Conservation (phyloP, 2,888 invertebrate species). For the Dione juno region DNA sequence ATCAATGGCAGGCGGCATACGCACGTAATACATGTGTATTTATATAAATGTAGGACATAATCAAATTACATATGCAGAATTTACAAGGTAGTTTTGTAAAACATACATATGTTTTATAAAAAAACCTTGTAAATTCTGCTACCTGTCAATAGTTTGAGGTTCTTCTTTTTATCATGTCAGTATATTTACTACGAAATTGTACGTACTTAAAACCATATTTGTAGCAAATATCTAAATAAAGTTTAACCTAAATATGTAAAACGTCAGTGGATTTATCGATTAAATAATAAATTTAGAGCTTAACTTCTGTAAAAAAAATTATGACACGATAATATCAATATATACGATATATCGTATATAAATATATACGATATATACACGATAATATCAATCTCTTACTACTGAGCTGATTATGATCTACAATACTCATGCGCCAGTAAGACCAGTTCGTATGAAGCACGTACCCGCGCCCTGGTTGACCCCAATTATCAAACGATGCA, state of each 20-base stretch:
- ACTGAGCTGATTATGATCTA: too few relatives aligned
- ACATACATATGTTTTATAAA: too few relatives aligned
- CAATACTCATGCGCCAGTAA: too few relatives aligned
- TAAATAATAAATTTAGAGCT: neutral
- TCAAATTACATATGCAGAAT: neutral
- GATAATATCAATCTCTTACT: too few relatives aligned
- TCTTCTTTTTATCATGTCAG: neutral
- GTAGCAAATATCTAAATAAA: neutral
- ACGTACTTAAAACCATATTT: neutral
- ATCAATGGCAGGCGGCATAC: constrained; percentile 10
- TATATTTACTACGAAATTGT: too few relatives aligned
- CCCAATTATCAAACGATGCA: too few relatives aligned
- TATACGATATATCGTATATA: too few relatives aligned
- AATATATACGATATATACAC: too few relatives aligned
- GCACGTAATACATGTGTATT: constrained; percentile 4
- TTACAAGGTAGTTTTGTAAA: neutral
- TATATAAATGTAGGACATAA: constrained; percentile 12
- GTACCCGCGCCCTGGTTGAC: too few relatives aligned
- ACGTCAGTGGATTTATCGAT: constrained; percentile 1
- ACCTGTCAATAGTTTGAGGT: neutral
- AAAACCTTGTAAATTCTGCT: too few relatives aligned
- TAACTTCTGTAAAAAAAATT: neutral
- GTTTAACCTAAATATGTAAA: neutral
- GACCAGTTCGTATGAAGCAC: too few relatives aligned
- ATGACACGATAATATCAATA: neutral